Percentiles rank a stretch among this genome's conserved stretches.
Evolutionary conservation across 2,797 vertebrate species (phyloP).

Genomic region (Lutjanus argentimaculatus): DNA sequence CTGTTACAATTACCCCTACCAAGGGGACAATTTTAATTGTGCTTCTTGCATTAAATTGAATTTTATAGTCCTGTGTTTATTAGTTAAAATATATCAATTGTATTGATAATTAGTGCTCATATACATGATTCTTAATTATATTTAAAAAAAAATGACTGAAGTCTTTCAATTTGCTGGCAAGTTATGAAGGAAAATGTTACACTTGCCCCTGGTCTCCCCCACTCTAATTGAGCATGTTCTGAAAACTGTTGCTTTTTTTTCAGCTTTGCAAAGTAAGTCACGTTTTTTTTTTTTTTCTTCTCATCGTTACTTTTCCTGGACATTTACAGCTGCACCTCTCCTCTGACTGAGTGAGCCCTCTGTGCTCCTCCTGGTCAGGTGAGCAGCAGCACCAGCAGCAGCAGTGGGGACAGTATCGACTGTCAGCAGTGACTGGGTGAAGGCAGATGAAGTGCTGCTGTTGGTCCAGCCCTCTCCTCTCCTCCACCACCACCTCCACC

Average conservation of each 20-base stretch:
- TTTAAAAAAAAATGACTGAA: background rate
- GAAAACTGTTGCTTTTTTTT: background rate
- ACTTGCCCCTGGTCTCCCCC: no score
- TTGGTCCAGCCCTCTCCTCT: slow-evolving; percentile 48
- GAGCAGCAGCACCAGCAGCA: slow-evolving; percentile 4
- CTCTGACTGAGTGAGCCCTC: no score
- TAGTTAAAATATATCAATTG: no score
- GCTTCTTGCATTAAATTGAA: no score
- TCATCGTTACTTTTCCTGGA: background rate
- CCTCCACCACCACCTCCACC: slow-evolving; percentile 34
- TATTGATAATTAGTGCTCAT: no score
- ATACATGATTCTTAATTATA: no score
- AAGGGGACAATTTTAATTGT: no score
- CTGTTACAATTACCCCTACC: no score
- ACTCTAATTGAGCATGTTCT: background rate
- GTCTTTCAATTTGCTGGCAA: no score
- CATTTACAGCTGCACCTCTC: background rate
- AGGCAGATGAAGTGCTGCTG: slow-evolving; percentile 49
- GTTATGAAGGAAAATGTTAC: no score
- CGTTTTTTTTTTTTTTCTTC: background rate
- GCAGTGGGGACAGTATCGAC: slow-evolving; percentile 10
- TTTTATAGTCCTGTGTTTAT: no score
- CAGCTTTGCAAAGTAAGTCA: slow-evolving; percentile 8
- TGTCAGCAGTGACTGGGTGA: slow-evolving; percentile 48
- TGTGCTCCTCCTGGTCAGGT: slow-evolving; percentile 31